Evolutionary conservation across 2,888 invertebrate genomes (phyloP), one percentile per base, ranked within the genome.

Genomic region (Heteromurus nitidus): DNA sequence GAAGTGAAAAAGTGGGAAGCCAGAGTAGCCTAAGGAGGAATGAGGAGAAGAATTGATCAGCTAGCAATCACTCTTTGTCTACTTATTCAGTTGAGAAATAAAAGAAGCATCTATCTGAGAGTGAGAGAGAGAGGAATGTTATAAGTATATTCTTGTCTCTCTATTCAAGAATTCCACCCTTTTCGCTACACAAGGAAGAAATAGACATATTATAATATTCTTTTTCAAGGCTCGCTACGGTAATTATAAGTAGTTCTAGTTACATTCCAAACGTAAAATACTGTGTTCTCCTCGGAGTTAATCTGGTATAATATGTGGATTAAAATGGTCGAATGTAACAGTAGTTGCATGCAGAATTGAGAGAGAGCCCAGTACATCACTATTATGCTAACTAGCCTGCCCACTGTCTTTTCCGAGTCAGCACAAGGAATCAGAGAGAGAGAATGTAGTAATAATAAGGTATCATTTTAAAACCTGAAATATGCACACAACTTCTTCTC

Each of bases 31-130:
- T 69, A 36, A 30, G 76, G 76, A 68, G 60, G 76, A 68, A 77
- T 60, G n/a, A n/a, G n/a, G n/a, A 67, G 26, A 65, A 55, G 72
- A 80, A 80, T 72, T 72, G 80, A 72, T 80, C 72, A 80, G 58
- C 80, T 72, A 80, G 80, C 73, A 80, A 80, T 79, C 79, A 70
- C 79, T 79, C 70, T 79, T 70, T 79, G 70, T 70, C 79, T 79
- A 79, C 79, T 79, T 70, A 79, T 79, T 79, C 70, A 64, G 75
- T 75, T 73, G 26, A 26, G 26, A 5, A 60, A n/a, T 20, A 36
- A 36, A 7, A 64, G 18, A 31, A 9, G 36, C 16, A 9, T 24
- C 53, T 26, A 13, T n/a, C 20, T 13, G 5, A 26, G 28, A 53
- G 53, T 13, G 68, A 30, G 53, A n/a, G n/a, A n/a, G n/a, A n/a